phyloP scores from a whole-genome alignment of 2,888 invertebrate species.

The Halictus quadricinctus region DNA sequence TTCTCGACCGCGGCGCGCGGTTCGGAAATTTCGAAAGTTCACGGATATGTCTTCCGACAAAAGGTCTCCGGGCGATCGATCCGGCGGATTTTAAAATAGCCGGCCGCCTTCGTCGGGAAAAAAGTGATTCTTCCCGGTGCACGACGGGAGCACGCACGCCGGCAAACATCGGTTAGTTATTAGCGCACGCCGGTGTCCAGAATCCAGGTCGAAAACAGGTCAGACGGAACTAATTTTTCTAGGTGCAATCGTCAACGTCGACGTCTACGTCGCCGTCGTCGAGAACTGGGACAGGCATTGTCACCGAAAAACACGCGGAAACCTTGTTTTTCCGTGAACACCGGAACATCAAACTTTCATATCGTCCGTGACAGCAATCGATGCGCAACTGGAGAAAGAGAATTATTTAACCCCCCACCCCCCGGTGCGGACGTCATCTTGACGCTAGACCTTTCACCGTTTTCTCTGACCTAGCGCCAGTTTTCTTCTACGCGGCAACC shows the following conservation, averaged over 20 bases:
- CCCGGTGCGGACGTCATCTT: not conserved
- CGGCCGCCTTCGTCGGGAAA: not conserved
- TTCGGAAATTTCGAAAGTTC: slow-evolving; percentile 2
- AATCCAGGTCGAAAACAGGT: not conserved
- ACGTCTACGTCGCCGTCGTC: not conserved
- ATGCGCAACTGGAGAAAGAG: not conserved
- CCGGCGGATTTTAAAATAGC: not conserved
- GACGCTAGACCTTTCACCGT: not conserved
- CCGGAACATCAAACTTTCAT: slow-evolving; percentile 1
- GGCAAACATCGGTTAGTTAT: not conserved
- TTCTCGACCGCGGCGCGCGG: not conserved
- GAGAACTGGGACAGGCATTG: not conserved
- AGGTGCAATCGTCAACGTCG: not conserved
- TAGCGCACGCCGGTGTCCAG: not conserved
- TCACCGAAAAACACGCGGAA: not conserved
- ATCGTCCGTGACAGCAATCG: slow-evolving; percentile 3
- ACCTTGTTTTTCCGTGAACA: not conserved
- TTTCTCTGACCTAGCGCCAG: not conserved
- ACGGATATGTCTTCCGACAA: slow-evolving; percentile 3
- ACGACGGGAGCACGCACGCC: not conserved
- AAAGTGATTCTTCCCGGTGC: not conserved
- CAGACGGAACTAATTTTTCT: not conserved
- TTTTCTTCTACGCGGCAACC: not conserved
- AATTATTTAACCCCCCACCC: not conserved
- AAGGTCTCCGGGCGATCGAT: slow-evolving; percentile 8